These are phyloP conservation scores for Monochamus alternatus DNA, from an alignment of 2,888 invertebrate genomes.

Conservation along the genomic window DNA sequence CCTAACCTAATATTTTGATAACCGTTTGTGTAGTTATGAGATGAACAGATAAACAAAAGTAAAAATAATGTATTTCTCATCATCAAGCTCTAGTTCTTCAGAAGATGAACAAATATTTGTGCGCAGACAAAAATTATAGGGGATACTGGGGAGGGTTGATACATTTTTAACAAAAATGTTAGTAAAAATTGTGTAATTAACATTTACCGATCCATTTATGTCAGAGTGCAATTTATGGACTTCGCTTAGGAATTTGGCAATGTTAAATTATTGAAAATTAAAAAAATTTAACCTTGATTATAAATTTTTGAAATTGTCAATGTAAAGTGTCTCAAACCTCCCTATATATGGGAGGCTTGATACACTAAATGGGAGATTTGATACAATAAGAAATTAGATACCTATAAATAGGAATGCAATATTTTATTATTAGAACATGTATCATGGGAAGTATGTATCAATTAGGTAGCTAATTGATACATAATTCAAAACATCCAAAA, in stretches of 20 bases:
- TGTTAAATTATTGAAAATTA: slow-evolving; percentile 26
- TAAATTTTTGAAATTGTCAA: slow-evolving; percentile 16
- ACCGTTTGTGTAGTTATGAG: no score
- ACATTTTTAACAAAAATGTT: slow-evolving; percentile 34
- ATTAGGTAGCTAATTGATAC: slow-evolving; percentile 29
- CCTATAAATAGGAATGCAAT: no score
- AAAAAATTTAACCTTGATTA: slow-evolving; percentile 24
- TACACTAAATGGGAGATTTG: slow-evolving; percentile 28
- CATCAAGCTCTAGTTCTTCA: no score
- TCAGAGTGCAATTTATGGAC: slow-evolving; percentile 29
- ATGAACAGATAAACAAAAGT: no score
- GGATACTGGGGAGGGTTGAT: slow-evolving; percentile 31
- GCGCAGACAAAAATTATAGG: no score
- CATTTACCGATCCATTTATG: slow-evolving; percentile 34
- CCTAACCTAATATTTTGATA: no score
- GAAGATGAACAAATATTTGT: no score
- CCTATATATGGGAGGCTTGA: slow-evolving; percentile 28
- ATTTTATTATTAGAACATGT: no score
- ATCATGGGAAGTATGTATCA: no score
- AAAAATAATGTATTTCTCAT: no score
- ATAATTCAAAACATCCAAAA: slow-evolving; percentile 29
- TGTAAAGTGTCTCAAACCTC: slow-evolving; percentile 23
- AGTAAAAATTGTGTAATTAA: slow-evolving; percentile 32
- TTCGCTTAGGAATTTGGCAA: slow-evolving; percentile 36
- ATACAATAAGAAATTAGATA: slow-evolving; percentile 22